Base-by-base conservation (phyloP, 2,888 invertebrate species). In the Dermolepida albohirtum region DNA sequence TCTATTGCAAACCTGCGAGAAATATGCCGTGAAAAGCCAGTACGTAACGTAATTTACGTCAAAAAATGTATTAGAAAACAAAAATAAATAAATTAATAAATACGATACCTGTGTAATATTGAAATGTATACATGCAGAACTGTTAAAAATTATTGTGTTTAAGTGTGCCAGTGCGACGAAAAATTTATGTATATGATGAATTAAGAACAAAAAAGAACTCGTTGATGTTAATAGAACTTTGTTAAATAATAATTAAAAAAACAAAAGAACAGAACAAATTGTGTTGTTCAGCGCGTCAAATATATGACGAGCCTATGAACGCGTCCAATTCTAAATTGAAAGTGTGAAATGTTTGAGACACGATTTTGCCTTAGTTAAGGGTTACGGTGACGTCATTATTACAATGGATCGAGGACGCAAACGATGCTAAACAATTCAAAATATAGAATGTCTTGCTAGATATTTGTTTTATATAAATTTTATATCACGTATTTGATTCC, bases 361-460 rank as follows among this genome's bases (percentile, higher is more conserved):
- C 79, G 76, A 78, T 81, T 82, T 76, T 82, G 82, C 82, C 82
- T 82, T 82, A 81, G 82, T 82, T 81, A 75, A 77, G 72, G 77
- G 74, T 47, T 16, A 16, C 16, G 47, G 47, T 47, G 34, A 39
- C 59, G 59, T 49, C 29, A 47, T 47, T 34, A 17, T 22, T 34
- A 39, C 10, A 17, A 10, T 8, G 47, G 14, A 14, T 22, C 14
- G 14, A 11, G 22, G 22, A 22, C 4, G 17, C 4, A 49, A 49
- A 49, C 6, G 12, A 44, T 1, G 12, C 6, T 12, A 6, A 44
- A 11, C 11, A 14, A 44, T 44, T 44, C 6, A n/a, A 6, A 14
- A 14, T 7, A 14, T 7, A 44, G 44, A n/a, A 44, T n/a, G 6
- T 5, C 44, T n/a, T 12, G 12, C 8, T 44, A n/a, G 11, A 44